A percentile compares a stretch with the other conserved stretches of the same genome.
These are phyloP conservation scores for Oligia latruncula DNA, from an alignment of 2,888 invertebrate genomes.

Conservation along the genomic window DNA sequence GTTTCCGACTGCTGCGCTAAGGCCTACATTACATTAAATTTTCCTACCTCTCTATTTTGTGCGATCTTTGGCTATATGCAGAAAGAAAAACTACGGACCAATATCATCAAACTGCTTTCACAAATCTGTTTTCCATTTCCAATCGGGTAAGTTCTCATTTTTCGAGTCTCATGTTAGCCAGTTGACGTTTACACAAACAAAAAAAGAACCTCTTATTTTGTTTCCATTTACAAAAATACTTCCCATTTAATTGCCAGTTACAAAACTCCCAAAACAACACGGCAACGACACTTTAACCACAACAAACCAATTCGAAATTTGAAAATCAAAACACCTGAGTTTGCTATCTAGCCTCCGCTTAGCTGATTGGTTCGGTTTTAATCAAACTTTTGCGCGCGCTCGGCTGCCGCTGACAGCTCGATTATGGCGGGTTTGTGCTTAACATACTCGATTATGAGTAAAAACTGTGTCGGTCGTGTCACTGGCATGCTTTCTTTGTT, in stretches of 20 bases:
- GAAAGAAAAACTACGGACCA: neutral
- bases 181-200: neutral
- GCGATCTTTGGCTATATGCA: neutral
- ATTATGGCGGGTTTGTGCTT: constrained; percentile 72
- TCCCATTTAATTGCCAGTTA: neutral
- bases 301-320: constrained; percentile 46
- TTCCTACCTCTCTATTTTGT: no score
- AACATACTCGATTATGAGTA: constrained; percentile 75
- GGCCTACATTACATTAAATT: no score
- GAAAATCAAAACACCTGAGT: constrained; percentile 64
- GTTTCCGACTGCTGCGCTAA: no score
- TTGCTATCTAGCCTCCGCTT: constrained; percentile 59
- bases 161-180: neutral
- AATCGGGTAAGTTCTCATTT: neutral
- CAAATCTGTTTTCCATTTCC: neutral
- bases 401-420: constrained; percentile 74
- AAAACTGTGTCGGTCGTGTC: constrained; percentile 70
- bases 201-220: no score
- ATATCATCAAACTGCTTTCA: neutral
- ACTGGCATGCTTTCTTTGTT: constrained; percentile 60
- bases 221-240: neutral
- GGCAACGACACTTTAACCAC: constrained; percentile 33
- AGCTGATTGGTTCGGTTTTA: constrained; percentile 74
- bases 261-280: constrained; percentile 5
- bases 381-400: constrained; percentile 74